Conservation (phyloP, 2,113 vertebrate genomes). For the Dissostichus mawsoni region DNA sequence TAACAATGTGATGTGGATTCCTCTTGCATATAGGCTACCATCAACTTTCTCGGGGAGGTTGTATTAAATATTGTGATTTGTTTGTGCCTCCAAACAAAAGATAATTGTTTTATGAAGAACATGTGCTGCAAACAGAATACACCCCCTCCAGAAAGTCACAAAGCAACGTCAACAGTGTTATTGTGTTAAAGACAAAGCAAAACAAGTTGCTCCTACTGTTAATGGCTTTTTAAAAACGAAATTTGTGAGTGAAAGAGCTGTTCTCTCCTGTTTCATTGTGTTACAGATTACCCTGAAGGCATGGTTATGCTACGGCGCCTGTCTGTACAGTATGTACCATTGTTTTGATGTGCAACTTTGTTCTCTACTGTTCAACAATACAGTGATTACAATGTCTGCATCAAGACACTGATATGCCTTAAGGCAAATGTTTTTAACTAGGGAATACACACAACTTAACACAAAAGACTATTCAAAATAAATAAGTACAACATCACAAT, state of each 20-base stretch:
- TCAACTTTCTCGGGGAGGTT: background rate
- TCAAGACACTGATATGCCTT: slow-evolving; percentile 4
- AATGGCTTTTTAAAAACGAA: slow-evolving; percentile 25
- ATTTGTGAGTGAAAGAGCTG: slow-evolving; percentile 10
- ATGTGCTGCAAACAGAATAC: background rate
- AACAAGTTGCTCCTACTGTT: slow-evolving; percentile 25
- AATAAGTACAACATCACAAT: background rate
- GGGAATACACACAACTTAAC: slow-evolving; percentile 9
- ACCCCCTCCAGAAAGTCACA: background rate
- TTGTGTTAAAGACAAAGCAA: slow-evolving; percentile 19
- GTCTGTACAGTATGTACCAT: slow-evolving; percentile 14
- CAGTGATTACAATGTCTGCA: slow-evolving; percentile 23
- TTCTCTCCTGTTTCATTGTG: slow-evolving; percentile 28
- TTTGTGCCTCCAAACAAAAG: background rate
- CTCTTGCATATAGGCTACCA: no score
- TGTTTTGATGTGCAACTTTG: slow-evolving; percentile 47
- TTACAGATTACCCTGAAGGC: slow-evolving; percentile 34
- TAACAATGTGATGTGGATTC: background rate
- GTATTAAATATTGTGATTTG: background rate
- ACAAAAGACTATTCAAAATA: background rate
- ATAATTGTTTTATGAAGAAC: no score
- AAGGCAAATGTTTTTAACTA: background rate
- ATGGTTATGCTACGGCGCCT: slow-evolving; percentile 13
- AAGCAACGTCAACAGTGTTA: background rate
- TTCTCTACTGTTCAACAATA: background rate